Evolutionary conservation across 2,888 invertebrate genomes (phyloP).

Genomic region (Suillia variegata): DNA sequence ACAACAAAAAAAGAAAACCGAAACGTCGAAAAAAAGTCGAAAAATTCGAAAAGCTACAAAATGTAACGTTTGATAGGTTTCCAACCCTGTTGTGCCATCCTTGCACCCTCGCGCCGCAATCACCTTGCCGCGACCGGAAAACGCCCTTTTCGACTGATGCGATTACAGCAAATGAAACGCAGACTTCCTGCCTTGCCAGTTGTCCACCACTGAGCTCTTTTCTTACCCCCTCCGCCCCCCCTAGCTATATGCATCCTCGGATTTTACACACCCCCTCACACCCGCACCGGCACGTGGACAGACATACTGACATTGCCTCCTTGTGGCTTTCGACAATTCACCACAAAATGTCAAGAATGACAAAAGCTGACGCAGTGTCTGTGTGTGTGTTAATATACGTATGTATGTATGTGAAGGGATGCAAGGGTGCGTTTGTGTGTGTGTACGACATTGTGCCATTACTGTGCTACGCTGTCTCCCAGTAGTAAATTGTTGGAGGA

Average conservation of each 20-base stretch:
- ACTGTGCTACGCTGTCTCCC: conserved; percentile 10
- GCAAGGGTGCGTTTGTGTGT: conserved; percentile 2
- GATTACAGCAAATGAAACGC: conserved; percentile 55
- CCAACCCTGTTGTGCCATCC: conserved; percentile 14
- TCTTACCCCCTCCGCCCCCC: conserved; percentile 19
- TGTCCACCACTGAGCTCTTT: conserved; percentile 43
- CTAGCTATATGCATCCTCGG: conserved; percentile 19
- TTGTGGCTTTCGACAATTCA: conserved; percentile 61
- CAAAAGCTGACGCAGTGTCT: conserved; percentile 58
- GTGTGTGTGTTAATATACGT: background rate
- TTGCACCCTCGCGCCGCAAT: conserved; percentile 16
- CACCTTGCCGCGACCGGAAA: conserved; percentile 56
- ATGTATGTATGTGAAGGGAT: conserved; percentile 1
- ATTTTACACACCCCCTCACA: background rate
- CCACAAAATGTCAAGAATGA: conserved; percentile 62
- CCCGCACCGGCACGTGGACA: conserved; percentile 22
- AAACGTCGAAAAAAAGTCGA: conserved; percentile 30
- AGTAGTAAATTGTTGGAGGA: background rate
- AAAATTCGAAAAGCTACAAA: conserved; percentile 55
- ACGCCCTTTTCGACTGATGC: conserved; percentile 52
- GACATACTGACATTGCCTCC: conserved; percentile 43
- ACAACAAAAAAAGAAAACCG: conserved; percentile 35
- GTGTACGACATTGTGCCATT: background rate
- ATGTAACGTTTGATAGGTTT: conserved; percentile 41
- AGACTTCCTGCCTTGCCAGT: conserved; percentile 41